Evolutionary conservation across 1,140 invertebrate genomes (phyloP).

Genomic region (Microplitis mediator): DNA sequence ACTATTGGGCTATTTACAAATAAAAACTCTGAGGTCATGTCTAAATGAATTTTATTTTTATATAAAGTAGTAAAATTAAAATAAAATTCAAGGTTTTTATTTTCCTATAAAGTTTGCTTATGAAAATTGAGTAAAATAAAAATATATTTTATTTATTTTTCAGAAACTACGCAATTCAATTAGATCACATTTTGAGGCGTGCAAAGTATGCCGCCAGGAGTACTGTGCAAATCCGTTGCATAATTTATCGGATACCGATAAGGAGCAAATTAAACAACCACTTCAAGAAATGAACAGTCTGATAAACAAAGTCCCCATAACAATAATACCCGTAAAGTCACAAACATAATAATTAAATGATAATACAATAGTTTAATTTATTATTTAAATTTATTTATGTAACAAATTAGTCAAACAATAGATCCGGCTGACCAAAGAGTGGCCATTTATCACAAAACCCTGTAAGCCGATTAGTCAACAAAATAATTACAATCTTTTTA

Average conservation of each 20-base stretch:
- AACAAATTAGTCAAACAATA: background rate
- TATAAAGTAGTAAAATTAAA: background rate
- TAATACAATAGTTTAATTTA: background rate
- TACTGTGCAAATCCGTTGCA: conserved; percentile 52
- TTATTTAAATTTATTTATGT: background rate
- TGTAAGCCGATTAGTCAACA: background rate
- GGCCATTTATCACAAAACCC: background rate
- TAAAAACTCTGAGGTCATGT: too few species aligned
- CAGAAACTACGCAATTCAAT: conserved; percentile 66
- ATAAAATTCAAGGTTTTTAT: background rate
- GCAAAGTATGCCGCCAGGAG: conserved; percentile 63
- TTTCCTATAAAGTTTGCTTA: background rate
- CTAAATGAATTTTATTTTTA: background rate
- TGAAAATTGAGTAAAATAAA: background rate
- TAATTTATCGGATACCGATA: conserved; percentile 36
- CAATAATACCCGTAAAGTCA: conserved; percentile 24
- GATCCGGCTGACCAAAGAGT: background rate
- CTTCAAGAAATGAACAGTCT: conserved; percentile 45
- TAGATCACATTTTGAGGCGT: conserved; percentile 66
- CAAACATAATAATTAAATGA: conserved; percentile 1
- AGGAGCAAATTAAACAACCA: conserved; percentile 46
- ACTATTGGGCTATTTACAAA: too few species aligned
- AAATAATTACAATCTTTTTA: too few species aligned
- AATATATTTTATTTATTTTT: conserved; percentile 26
- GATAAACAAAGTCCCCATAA: conserved; percentile 34